Evolutionary conservation across 2,888 invertebrate genomes (phyloP), one percentile per base, ranked within the genome.

Genomic region (Nemapogon koenigi): DNA sequence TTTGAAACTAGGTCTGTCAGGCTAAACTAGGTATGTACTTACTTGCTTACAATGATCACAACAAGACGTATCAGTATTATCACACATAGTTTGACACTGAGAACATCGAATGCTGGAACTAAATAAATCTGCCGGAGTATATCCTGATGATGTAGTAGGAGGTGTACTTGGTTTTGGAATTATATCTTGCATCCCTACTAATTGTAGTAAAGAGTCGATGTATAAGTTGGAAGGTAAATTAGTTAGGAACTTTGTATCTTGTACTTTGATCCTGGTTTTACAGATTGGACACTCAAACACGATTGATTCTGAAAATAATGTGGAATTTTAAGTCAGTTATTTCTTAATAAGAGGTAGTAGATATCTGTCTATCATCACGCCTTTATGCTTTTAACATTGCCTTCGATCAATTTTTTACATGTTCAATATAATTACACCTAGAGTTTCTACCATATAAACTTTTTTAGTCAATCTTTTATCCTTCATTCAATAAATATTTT

Each of bases 151-250:
- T 3, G 19, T 19, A 2, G n/a, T 14, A 3, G 33, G 19, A 13
- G 11, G n/a, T n/a, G 7, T 13, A 14, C 31, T 13, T 14, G n/a
- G 3, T 29, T 8, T 7, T 16, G 2, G 10, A 8, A 42, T 35
- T n/a, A 43, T 40, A 4, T 42, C 37, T 47, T 25, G 36, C 26
- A 44, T 55, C 10, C 76, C 72, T 10, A 84, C 59, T 30, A 84
- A 56, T 36, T 69, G 60, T 2, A 88, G 63, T 26, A 88, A 59
- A 1, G 83, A 83, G 47, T 86, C 83, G 32, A 88, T 82, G 55
- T 88, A 87, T 28, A 86, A 61, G 55, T 89, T 88, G 6, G 82
- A 81, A n/a, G 86, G 87, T n/a, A 88, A 59, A 2, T 69, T 57
- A 13, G 81, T 75, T 13, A 86, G 55, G 31, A 81, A 81, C 33